Percentiles rank a stretch among this genome's conserved stretches.
These are phyloP conservation scores for Nyctibius bracteatus DNA, from an alignment of 2,113 vertebrate species.

Conservation along the genomic window DNA sequence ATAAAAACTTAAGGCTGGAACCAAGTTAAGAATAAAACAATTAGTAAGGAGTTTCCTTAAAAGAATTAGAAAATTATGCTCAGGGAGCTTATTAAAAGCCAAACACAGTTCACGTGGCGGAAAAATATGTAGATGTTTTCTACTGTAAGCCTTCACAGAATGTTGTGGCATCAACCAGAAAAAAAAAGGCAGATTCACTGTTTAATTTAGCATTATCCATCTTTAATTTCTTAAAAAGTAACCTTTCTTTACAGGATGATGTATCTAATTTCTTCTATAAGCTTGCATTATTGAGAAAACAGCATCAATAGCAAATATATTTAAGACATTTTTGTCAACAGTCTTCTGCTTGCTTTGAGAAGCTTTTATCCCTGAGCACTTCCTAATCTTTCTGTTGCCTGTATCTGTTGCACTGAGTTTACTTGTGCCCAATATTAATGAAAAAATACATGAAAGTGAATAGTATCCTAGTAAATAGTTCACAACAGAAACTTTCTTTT, in stretches of 20 bases:
- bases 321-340: background rate
- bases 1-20: background rate
- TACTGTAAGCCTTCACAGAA: conserved; percentile 45
- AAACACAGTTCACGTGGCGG: conserved; percentile 59
- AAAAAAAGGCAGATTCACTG: conserved; percentile 44
- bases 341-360: background rate
- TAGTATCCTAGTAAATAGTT: background rate
- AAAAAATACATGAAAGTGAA: background rate
- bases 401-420: background rate
- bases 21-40: background rate
- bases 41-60: background rate
- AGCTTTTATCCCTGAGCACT: background rate
- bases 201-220: conserved; percentile 52
- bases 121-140: conserved; percentile 44
- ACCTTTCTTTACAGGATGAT: background rate
- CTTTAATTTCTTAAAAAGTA: conserved; percentile 49
- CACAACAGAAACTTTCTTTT: background rate
- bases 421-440: background rate
- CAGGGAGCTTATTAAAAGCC: background rate
- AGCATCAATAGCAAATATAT: background rate
- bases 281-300: background rate
- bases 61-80: background rate
- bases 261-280: background rate
- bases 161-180: conserved; percentile 66
- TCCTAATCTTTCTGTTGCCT: background rate